Evolutionary conservation across 1,140 invertebrate genomes (phyloP).

Genomic region (Polyergus mexicanus): DNA sequence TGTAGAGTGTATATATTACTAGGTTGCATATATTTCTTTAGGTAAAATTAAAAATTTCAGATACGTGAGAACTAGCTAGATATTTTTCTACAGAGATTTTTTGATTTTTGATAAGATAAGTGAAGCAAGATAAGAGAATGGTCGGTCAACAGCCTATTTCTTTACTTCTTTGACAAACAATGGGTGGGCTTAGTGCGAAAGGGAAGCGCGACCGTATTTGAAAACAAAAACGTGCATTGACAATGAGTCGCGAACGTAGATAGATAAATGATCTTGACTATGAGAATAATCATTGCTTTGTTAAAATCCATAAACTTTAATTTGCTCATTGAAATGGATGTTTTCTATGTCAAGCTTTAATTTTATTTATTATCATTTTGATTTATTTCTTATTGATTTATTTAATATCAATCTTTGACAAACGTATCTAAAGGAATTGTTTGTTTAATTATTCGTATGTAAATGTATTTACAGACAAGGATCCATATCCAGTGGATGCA

Average conservation of each 20-base stretch:
- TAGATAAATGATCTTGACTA: neutral
- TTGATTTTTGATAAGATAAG: neutral
- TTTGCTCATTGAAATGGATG: neutral
- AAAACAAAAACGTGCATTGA: slow-evolving; percentile 15
- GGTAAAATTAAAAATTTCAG: neutral
- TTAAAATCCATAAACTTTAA: slow-evolving; percentile 12
- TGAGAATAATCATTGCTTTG: neutral
- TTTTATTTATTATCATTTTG: neutral
- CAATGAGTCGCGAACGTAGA: neutral
- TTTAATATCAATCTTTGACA: neutral
- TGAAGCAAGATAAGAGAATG: neutral
- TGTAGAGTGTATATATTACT: neutral
- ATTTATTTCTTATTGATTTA: neutral
- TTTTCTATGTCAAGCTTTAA: neutral
- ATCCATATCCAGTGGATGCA: slow-evolving; percentile 94
- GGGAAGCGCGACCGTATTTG: neutral
- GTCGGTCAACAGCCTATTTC: neutral
- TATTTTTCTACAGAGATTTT: neutral
- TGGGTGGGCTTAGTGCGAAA: neutral
- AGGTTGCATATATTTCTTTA: neutral
- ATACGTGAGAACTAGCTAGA: neutral
- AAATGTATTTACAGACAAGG: slow-evolving; percentile 91
- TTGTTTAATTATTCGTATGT: slow-evolving; percentile 33
- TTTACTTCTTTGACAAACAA: neutral
- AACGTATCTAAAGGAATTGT: neutral